Percentiles rank a stretch among this genome's conserved stretches.
Conservation (phyloP, 2,888 invertebrate genomes). For the Norana najaformis region DNA sequence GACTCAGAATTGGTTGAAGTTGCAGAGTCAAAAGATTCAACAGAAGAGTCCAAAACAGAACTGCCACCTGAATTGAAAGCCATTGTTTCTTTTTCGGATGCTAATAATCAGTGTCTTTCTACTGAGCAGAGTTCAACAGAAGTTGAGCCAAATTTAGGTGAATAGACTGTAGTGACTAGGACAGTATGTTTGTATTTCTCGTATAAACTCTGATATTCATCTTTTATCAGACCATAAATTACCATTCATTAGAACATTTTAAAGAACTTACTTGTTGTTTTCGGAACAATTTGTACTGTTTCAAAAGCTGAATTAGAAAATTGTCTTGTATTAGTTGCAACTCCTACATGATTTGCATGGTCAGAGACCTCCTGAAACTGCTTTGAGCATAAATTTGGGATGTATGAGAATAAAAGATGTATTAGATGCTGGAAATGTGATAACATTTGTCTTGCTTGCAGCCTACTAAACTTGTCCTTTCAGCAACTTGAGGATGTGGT, state of each 20-base stretch:
- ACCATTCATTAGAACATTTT: not conserved
- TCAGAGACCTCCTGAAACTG: not conserved
- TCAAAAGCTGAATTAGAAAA: not conserved
- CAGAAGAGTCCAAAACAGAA: not conserved
- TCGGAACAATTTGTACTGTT: not conserved
- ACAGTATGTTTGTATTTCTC: not conserved
- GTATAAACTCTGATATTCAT: not conserved
- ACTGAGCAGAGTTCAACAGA: not conserved
- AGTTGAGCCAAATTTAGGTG: not conserved
- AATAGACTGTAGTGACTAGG: not conserved
- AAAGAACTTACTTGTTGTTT: not conserved
- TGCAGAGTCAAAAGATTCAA: not conserved
- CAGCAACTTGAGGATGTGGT: too few relatives aligned
- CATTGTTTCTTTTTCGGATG: not conserved
- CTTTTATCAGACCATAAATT: too few relatives aligned
- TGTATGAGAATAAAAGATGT: too few relatives aligned
- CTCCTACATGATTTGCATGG: not conserved
- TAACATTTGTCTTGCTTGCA: too few relatives aligned
- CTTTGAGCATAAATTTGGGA: too few relatives aligned
- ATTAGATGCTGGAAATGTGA: too few relatives aligned
- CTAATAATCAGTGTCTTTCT: not conserved
- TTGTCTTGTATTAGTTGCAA: not conserved
- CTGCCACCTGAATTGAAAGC: not conserved
- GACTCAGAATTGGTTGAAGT: not conserved
- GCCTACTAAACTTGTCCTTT: too few relatives aligned